Evolutionary conservation across 2,888 invertebrate genomes (phyloP).

Genomic region (Orthonevra nobilis): DNA sequence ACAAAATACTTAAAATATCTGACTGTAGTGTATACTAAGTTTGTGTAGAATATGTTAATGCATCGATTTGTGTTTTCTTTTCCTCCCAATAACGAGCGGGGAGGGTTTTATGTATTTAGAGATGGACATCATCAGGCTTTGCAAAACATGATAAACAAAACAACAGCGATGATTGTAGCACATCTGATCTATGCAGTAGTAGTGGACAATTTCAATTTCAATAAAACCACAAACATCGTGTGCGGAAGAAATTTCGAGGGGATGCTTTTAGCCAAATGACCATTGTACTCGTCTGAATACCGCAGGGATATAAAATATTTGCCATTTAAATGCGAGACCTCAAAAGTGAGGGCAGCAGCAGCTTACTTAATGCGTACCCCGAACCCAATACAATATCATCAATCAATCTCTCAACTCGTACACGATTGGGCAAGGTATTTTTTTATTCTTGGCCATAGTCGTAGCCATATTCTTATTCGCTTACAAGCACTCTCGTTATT

Average conservation of each 20-base stretch:
- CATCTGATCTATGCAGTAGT: not conserved
- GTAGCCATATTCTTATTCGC: conserved; percentile 1
- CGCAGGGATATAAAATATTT: conserved; percentile 47
- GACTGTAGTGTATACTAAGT: too few species aligned
- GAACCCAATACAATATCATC: conserved; percentile 33
- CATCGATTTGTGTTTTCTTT: conserved; percentile 14
- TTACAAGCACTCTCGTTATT: conserved; percentile 18
- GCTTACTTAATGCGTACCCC: conserved; percentile 4
- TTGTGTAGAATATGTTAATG: conserved; percentile 19
- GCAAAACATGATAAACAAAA: conserved; percentile 24
- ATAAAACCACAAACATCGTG: conserved; percentile 49
- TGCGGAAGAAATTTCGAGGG: conserved; percentile 54
- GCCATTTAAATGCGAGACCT: conserved; percentile 44
- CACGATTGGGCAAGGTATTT: conserved; percentile 40
- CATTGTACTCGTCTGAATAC: conserved; percentile 23
- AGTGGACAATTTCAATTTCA: conserved; percentile 52
- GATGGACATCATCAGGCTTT: not conserved
- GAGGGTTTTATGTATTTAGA: not conserved
- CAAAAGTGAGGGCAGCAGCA: conserved; percentile 8
- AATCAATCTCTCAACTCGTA: conserved; percentile 51
- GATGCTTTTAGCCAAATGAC: conserved; percentile 68
- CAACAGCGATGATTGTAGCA: not conserved
- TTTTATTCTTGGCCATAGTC: too few species aligned
- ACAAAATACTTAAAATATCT: too few species aligned
- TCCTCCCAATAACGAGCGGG: not conserved